Base-by-base conservation (phyloP, 2,113 vertebrate species). In the Tachysurus vachellii region DNA sequence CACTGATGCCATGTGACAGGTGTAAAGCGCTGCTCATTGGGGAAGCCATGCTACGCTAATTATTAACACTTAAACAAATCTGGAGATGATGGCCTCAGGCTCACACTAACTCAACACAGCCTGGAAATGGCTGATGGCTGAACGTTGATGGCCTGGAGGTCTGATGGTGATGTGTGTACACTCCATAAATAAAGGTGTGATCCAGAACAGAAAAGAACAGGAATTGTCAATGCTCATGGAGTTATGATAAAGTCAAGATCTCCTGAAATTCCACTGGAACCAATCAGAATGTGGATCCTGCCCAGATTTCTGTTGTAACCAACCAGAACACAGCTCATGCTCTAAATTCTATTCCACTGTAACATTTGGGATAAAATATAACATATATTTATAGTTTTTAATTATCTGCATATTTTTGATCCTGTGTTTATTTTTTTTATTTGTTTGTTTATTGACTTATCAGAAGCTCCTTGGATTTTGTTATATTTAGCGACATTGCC, bases 1-100 rank as follows among this genome's bases (percentile, higher is more conserved):
- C 57, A 50, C 70, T 91, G 84, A 91, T 91, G 71, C 36, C 90
- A 89, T 89, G 87, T 91, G 89, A 88, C 90, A 85, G 75, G 90
- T 91, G 88, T 91, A 90, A 90, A 92, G 83, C 62, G 61, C 62
- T 23, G 70, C 85, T 87, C 88, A 88, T 84, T 26, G 31, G 80
- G 80, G 31, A 87, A 44, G 66, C 54, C 82, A 57, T 61, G 71
- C 75, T 85, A 26, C n/a, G 86, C 88, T 88, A 87, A 90, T 89
- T 89, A 87, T 77, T 84, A 76, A 87, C 2, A 82, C 80, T 85
- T 85, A 68, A 86, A 68, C 3, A 88, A 84, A 85, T 83, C 80
- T 47, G n/a, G 47, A 54, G 66, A 79, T 54, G 54, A 81, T 36
- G 83, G 47, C 66, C 68, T 81, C 62, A 3, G 61, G n/a, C 57